Evolutionary conservation across 2,888 invertebrate genomes (phyloP).

Genomic region (Norana najaformis): DNA sequence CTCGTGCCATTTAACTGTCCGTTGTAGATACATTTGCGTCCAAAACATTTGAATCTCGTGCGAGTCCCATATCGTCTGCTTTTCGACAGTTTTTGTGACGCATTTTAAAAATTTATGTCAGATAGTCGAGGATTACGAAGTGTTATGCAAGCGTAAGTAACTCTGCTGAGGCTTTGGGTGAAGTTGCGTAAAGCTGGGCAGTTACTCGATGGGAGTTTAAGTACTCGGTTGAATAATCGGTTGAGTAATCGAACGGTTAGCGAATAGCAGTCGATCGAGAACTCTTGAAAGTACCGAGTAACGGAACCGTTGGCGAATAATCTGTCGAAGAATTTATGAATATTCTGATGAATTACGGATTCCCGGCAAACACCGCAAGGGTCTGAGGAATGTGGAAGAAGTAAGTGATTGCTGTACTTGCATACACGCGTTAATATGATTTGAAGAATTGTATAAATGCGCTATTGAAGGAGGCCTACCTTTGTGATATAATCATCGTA

Average conservation of each 20-base stretch:
- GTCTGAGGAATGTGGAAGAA: slow-evolving; percentile 13
- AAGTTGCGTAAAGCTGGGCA: background rate
- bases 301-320: background rate
- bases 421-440: background rate
- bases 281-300: background rate
- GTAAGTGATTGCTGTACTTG: background rate
- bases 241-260: background rate
- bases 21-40: background rate
- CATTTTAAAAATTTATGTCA: background rate
- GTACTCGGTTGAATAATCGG: background rate
- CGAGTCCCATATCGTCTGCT: background rate
- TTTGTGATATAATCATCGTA: too few species aligned
- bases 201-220: background rate
- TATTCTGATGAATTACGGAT: background rate
- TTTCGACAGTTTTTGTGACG: background rate
- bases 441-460: background rate
- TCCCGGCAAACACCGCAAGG: background rate
- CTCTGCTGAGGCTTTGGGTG: background rate
- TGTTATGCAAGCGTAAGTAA: background rate
- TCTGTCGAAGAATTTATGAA: background rate
- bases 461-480: too few species aligned
- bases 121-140: background rate
- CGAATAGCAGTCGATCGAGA: background rate
- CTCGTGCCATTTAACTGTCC: slow-evolving; percentile 16
- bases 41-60: background rate